Evolutionary conservation across 2,888 invertebrate genomes (phyloP).

Genomic region (Nasonia oneida): DNA sequence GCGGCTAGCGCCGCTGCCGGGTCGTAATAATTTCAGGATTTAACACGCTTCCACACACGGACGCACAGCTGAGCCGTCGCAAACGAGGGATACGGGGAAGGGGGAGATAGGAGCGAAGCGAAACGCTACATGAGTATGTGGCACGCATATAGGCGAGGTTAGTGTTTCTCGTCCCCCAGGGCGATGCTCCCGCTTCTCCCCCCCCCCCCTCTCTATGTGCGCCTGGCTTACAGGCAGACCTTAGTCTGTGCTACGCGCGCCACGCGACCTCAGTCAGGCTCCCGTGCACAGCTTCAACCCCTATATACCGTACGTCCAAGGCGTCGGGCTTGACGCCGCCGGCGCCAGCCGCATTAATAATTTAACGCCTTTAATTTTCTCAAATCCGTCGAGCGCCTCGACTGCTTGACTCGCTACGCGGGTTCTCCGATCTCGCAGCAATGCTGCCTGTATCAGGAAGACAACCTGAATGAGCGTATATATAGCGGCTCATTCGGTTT

Average conservation of each 20-base stretch:
- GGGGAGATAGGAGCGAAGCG: conserved; percentile 41
- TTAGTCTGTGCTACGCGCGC: not conserved
- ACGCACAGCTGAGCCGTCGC: conserved; percentile 70
- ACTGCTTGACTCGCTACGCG: not conserved
- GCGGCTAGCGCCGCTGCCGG: conserved; percentile 50
- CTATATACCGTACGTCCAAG: not conserved
- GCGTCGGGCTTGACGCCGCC: not conserved
- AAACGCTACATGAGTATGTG: conserved; percentile 32
- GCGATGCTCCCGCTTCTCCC: conserved; percentile 27
- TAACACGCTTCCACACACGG: conserved; percentile 63
- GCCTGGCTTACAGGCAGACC: conserved; percentile 6
- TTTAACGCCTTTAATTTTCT: conserved; percentile 70
- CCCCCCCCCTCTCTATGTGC: not conserved
- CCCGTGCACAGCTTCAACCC: not conserved
- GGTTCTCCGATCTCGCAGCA: not conserved
- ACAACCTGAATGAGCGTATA: not conserved
- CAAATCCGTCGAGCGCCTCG: conserved; percentile 47
- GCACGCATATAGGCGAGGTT: conserved; percentile 51
- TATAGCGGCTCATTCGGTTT: not conserved
- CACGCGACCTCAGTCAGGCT: not conserved
- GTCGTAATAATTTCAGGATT: conserved; percentile 70
- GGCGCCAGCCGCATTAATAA: too few species aligned
- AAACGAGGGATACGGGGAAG: not conserved
- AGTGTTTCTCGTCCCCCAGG: conserved; percentile 37
- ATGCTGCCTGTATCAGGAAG: not conserved